These are phyloP conservation scores for Drosophila lowei DNA, from an alignment of 1,140 invertebrate species.

Conservation along the genomic window DNA sequence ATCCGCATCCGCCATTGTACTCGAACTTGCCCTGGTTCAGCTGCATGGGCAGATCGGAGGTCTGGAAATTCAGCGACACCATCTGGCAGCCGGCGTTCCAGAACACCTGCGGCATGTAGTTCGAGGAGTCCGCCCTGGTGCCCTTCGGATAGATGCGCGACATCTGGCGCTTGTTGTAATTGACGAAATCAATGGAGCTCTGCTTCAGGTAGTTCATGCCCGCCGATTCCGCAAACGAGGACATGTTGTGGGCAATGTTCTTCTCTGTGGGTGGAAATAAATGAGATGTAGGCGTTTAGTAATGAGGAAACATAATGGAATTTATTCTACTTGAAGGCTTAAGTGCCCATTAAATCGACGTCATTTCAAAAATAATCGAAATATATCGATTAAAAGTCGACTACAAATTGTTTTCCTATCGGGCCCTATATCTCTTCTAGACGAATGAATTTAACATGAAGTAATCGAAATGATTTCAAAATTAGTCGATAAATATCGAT, in stretches of 20 bases:
- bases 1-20: constrained; percentile 98
- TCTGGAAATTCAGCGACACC: constrained; percentile 99
- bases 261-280: constrained; percentile 87
- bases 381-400: no score
- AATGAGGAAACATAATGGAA: no score
- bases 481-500: no score
- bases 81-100: constrained; percentile 98
- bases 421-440: no score
- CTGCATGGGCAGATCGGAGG: constrained; percentile 99
- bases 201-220: constrained; percentile 97
- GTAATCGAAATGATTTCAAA: no score
- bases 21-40: constrained; percentile 99
- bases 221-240: constrained; percentile 98
- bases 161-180: constrained; percentile 99
- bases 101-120: constrained; percentile 99
- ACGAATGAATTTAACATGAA: no score
- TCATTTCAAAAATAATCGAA: no score
- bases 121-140: constrained; percentile 98
- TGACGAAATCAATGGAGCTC: constrained; percentile 98
- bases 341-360: no score
- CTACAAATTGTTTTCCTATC: no score
- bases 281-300: no score
- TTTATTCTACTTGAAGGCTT: no score
- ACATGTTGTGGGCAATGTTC: constrained; percentile 99
- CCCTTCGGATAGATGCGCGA: constrained; percentile 99